These are phyloP conservation scores for Microcebus griseorufus DNA, from an alignment of 2,113 vertebrate genomes.

Conservation along the genomic window DNA sequence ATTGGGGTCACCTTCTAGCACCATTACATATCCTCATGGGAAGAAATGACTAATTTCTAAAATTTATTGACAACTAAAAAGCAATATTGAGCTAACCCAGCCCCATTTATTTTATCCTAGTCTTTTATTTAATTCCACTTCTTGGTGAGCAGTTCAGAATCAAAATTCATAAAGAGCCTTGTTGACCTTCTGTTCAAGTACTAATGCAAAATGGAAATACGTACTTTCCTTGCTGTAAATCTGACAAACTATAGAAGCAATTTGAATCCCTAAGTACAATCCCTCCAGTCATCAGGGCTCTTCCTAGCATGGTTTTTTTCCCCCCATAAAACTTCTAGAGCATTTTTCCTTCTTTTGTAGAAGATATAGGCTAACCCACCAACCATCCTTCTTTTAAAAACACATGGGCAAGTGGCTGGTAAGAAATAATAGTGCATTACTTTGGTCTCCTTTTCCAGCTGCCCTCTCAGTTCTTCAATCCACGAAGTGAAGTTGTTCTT, in stretches of 20 bases:
- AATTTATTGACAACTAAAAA: slow-evolving; percentile 41
- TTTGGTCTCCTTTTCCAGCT: slow-evolving; percentile 91
- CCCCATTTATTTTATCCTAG: neutral
- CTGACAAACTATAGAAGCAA: neutral
- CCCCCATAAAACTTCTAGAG: neutral
- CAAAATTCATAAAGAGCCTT: neutral
- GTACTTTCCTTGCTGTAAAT: neutral
- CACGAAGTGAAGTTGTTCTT: slow-evolving; percentile 87
- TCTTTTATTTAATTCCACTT: slow-evolving; percentile 43
- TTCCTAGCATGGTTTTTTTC: neutral
- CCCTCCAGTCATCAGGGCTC: neutral
- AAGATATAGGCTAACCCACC: neutral
- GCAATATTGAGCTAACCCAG: slow-evolving; percentile 16
- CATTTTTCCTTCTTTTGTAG: neutral
- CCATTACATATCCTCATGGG: slow-evolving; percentile 6
- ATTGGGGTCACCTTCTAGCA: neutral
- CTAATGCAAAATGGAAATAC: neutral
- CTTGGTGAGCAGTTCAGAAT: slow-evolving; percentile 20
- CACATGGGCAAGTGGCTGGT: neutral
- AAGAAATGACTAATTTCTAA: slow-evolving; percentile 41
- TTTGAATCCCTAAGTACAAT: neutral
- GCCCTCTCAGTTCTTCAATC: slow-evolving; percentile 88
- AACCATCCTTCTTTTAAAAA: neutral
- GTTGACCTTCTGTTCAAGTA: neutral
- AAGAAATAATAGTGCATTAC: slow-evolving; percentile 77